A percentile compares a stretch with the other conserved stretches of the same genome.
phyloP scores from a whole-genome alignment of 1,140 invertebrate genomes.

The Ephestia elutella region DNA sequence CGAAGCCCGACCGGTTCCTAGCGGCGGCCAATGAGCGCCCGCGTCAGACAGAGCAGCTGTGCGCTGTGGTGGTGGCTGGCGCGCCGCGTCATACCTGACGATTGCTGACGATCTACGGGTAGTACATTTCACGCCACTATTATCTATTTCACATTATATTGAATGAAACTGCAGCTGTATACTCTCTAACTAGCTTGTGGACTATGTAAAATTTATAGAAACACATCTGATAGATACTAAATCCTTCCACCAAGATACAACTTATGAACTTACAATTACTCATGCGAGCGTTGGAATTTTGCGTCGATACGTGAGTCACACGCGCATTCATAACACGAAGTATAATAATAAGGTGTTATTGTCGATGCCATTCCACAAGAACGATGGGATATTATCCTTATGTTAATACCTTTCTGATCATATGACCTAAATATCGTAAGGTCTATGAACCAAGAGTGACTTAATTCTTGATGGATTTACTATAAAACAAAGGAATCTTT shows the following conservation, averaged over 20 bases:
- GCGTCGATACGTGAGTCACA: conserved; percentile 15
- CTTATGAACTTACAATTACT: conserved; percentile 5
- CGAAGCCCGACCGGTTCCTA: conserved; percentile 50
- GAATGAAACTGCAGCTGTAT: conserved; percentile 47
- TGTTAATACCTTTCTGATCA: background rate
- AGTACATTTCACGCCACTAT: conserved; percentile 42
- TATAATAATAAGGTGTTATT: background rate
- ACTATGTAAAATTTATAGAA: background rate
- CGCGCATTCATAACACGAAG: background rate
- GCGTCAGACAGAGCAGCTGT: conserved; percentile 59
- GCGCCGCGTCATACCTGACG: conserved; percentile 53
- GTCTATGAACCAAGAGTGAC: too few species aligned
- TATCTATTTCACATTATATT: conserved; percentile 42
- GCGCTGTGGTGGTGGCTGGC: conserved; percentile 33
- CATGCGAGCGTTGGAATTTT: conserved; percentile 23
- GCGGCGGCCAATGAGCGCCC: conserved; percentile 50
- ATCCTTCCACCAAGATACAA: conserved; percentile 18
- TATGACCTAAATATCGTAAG: too few species aligned
- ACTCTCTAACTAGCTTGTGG: conserved; percentile 32
- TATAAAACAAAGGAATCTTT: too few species aligned
- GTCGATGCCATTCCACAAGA: conserved; percentile 22
- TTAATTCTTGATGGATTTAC: too few species aligned
- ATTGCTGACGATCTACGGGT: conserved; percentile 19
- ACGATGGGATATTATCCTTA: background rate
- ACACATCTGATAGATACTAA: background rate